These are phyloP conservation scores for Heliconius eleuchia DNA, from an alignment of 1,140 invertebrate species.

Conservation along the genomic window DNA sequence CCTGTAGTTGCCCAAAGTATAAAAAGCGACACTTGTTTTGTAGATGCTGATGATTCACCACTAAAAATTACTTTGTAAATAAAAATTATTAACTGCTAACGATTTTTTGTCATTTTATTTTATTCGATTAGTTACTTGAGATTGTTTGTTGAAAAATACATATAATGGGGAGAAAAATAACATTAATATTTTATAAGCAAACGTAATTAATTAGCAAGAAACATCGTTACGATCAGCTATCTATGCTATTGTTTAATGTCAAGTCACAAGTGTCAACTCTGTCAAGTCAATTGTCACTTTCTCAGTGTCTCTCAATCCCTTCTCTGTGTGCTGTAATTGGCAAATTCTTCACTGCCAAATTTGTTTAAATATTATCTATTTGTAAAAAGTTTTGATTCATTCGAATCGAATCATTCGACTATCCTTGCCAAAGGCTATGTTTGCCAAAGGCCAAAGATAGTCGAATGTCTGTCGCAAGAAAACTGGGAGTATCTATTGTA, in stretches of 20 bases:
- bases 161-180: background rate
- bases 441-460: too few species aligned
- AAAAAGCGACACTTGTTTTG: conserved; percentile 5
- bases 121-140: background rate
- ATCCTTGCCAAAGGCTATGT: too few species aligned
- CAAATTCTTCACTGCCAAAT: too few species aligned
- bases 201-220: background rate
- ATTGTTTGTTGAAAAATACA: background rate
- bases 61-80: conserved; percentile 2
- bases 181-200: background rate
- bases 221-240: background rate
- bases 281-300: too few species aligned
- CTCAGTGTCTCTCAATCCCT: too few species aligned
- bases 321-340: too few species aligned
- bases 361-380: too few species aligned
- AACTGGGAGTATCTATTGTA: too few species aligned
- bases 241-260: background rate
- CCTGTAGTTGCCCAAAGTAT: background rate
- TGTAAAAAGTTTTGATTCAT: too few species aligned
- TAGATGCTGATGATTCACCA: conserved; percentile 6
- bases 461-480: too few species aligned
- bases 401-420: too few species aligned
- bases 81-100: background rate
- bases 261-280: background rate
- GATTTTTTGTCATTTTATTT: background rate